Conservation (phyloP, 2,797 vertebrate species). For the Spinus olivaceus region DNA sequence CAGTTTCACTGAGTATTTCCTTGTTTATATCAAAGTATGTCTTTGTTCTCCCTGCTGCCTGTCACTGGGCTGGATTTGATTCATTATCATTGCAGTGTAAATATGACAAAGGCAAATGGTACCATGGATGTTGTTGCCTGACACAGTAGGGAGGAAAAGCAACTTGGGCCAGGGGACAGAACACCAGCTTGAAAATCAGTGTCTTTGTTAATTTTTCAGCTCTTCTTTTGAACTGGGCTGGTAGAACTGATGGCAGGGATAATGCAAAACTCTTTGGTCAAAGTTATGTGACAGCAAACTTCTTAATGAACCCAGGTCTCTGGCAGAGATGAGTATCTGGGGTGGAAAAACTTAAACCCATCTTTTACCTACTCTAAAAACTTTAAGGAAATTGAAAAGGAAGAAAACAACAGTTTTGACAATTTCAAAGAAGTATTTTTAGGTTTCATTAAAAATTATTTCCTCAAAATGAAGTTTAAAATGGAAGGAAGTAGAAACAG, state of each 20-base stretch:
- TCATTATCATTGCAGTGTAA: not conserved
- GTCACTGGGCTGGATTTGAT: not conserved
- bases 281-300: not conserved
- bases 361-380: not conserved
- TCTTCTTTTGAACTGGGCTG: not conserved
- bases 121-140: not conserved
- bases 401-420: not conserved
- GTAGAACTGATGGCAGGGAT: not conserved
- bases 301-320: not conserved
- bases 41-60: not conserved
- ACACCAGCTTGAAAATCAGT: not conserved
- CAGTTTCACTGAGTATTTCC: not conserved
- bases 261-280: not conserved
- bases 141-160: accelerated
- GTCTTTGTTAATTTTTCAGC: not conserved
- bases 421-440: not conserved
- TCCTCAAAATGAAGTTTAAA: not conserved
- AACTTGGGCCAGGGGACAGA: not conserved
- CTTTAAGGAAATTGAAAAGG: not conserved
- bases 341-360: not conserved
- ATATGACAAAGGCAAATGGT: not conserved
- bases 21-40: not conserved
- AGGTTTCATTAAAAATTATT: not conserved
- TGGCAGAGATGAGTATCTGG: not conserved
- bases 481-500: not conserved